Base-by-base conservation (phyloP, 2,113 vertebrate species). In the Gavialis gangeticus region DNA sequence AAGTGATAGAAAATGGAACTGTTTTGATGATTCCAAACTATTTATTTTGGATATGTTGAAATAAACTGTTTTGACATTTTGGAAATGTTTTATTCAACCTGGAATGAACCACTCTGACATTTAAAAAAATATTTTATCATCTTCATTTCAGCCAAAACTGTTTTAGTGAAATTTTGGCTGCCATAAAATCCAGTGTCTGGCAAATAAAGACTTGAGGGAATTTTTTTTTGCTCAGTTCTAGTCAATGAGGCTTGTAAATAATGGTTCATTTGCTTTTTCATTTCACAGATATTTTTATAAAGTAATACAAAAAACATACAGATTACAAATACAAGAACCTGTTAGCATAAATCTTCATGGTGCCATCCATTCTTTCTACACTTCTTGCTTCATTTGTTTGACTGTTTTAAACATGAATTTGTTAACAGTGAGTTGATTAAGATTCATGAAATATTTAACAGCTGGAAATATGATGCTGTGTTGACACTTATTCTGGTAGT, bases 401-500 rank as follows among this genome's bases (percentile, higher is more conserved):
- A 18, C 25, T 84, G 9, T 56, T 24, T 25, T 76, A 67, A 24
- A 19, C 0, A 2, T 2, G 58, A 46, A 46, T 34, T 27, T 34
- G 11, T 4, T 56, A 55, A 17, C 3, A 57, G 34, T 17, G 56
- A 92, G 58, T 34, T 75, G 89, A 77, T 95, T 84, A 37, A 82
- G 34, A 82, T 87, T 87, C 79, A 78, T 56, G 25, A 66, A 63
- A 76, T 28, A 82, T 56, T 15, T 80, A 34, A 77, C 63, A 73
- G 24, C 62, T 92, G 84, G 76, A 92, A 91, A 73, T 90, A 87
- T 5, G 25, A 67, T 71, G 73, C 90, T 82, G 76, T 56, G 79
- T 59, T 93, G 85, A 96, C 85, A 88, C 92, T 93, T 93, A 87
- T 81, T 67, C 54, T 80, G 18, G 59, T 77, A 94, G 28, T 92